Base-by-base conservation (phyloP, 2,888 invertebrate species). In the Drosophila peninsularis region DNA sequence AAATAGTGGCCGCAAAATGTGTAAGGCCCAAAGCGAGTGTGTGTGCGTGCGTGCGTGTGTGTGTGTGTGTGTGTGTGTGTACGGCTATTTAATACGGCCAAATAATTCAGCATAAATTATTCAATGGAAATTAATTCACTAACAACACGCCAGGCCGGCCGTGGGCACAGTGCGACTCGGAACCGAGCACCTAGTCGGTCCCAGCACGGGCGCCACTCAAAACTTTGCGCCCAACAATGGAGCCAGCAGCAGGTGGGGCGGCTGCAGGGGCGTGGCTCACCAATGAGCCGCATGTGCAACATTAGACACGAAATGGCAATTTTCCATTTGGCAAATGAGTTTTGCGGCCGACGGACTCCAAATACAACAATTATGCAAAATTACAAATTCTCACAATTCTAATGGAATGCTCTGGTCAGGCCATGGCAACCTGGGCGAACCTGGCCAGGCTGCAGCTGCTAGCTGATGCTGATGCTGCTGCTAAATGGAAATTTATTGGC, bases 261-360 rank as follows among this genome's bases (percentile, higher is more conserved):
- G 24, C 24, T 24, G 13, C 5, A 10, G 19, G 34, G 34, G 32
- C 45, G 52, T 54, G 54, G 30, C 39, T 24, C 62, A 21, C 34
- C 63, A 39, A 44, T 44, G 62, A 50, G 90, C 75, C 78, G 82
- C 89, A 90, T 90, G 86, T 89, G 88, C 87, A 81, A 80, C 90
- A 90, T 90, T 90, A 85, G 88, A 81, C 80, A 87, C 90, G 89
- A 90, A 89, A 90, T 90, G 89, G 89, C 90, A 89, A 90, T 89
- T 87, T 90, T 90, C 90, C 90, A 90, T 90, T 90, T 90, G 90
- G 83, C 84, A 91, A 91, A 91, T 90, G 89, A 90, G 86, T 90
- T 90, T 90, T 90, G 86, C 80, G 89, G 85, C 89, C 87, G 88
- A 82, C 85, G 78, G 90, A 88, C 81, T 89, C 88, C 89, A 80